Percentiles rank a stretch among this genome's conserved stretches.
These are phyloP conservation scores for Vulpes lagopus DNA, from an alignment of 2,113 vertebrate species.

Conservation along the genomic window DNA sequence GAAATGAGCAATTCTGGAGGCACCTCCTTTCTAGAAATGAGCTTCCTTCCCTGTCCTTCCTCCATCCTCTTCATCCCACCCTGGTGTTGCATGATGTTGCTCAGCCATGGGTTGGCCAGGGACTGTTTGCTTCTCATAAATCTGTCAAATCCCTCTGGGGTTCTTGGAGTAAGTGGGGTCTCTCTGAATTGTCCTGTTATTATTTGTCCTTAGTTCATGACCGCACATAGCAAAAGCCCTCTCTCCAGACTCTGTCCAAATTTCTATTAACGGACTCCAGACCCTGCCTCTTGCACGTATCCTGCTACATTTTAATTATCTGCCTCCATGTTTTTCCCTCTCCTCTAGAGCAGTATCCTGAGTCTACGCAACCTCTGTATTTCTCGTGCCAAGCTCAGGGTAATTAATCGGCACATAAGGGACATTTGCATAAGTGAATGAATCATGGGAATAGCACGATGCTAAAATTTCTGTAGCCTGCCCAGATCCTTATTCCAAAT, in stretches of 20 bases:
- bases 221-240: neutral
- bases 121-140: neutral
- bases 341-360: neutral
- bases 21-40: neutral
- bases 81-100: neutral
- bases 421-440: neutral
- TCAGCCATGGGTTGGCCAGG: neutral
- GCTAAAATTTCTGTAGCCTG: neutral
- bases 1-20: neutral
- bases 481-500: neutral
- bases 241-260: neutral
- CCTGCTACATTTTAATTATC: neutral
- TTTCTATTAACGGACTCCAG: neutral
- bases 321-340: neutral
- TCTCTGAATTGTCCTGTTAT: constrained; percentile 42
- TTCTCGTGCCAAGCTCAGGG: neutral
- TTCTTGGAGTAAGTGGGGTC: neutral
- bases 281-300: neutral
- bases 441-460: neutral
- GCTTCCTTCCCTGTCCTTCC: neutral
- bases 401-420: neutral
- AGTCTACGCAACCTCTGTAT: neutral
- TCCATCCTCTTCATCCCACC: neutral
- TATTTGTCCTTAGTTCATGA: constrained; percentile 11
- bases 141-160: neutral